A percentile compares a stretch with the other conserved stretches of the same genome.
phyloP scores from a whole-genome alignment of 2,113 vertebrate species.

The Lamprologus speciosus region DNA sequence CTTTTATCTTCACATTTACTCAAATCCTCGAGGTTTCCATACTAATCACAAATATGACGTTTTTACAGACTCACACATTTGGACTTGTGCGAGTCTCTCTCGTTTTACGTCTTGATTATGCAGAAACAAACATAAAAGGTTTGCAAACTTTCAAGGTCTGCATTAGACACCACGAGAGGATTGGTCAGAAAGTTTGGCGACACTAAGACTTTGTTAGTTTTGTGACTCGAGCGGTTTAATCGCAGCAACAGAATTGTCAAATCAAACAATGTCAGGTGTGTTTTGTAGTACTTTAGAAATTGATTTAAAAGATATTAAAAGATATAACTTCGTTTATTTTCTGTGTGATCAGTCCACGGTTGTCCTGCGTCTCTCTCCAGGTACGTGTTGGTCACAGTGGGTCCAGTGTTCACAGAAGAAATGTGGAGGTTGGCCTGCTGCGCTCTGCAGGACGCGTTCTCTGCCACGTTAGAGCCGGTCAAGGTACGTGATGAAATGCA shows the following conservation, averaged over 20 bases:
- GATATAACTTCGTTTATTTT: rapidly evolving
- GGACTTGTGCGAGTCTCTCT: background rate
- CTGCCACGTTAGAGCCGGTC: conserved; percentile 89
- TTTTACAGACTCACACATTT: background rate
- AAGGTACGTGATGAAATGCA: conserved; percentile 74
- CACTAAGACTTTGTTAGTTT: background rate
- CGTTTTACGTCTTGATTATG: background rate
- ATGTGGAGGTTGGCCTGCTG: conserved; percentile 98
- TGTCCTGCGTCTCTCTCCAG: conserved; percentile 44
- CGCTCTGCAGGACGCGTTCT: conserved; percentile 93
- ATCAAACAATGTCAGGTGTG: background rate
- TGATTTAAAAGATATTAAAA: background rate
- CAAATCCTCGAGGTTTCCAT: background rate
- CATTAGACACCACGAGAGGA: background rate
- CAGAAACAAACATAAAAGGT: background rate
- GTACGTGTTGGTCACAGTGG: conserved; percentile 91
- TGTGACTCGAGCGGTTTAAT: rapidly evolving
- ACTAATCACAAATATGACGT: background rate
- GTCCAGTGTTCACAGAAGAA: conserved; percentile 92
- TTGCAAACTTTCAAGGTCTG: background rate
- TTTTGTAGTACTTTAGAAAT: background rate
- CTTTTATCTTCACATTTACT: background rate
- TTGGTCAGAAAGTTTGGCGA: rapidly evolving
- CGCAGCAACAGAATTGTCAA: background rate
- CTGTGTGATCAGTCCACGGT: background rate